phyloP scores from a whole-genome alignment of 2,888 invertebrate genomes.

The Rhingia campestris region DNA sequence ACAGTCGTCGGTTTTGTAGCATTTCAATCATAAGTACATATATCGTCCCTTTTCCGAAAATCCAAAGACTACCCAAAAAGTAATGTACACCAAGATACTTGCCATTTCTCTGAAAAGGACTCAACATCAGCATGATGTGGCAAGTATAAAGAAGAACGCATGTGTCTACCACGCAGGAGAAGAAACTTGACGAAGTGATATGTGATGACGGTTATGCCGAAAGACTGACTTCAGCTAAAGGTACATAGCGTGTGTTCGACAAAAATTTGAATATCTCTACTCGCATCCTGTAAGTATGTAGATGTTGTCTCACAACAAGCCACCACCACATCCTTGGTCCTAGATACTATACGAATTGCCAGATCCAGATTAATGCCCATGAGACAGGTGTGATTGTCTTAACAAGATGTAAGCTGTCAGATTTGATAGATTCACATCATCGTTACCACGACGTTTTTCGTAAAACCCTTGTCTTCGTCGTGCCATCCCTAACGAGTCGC shows the following conservation, averaged over 20 bases:
- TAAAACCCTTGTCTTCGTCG: slow-evolving; percentile 25
- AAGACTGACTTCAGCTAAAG: slow-evolving; percentile 55
- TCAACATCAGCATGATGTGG: not conserved
- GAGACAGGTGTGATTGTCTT: slow-evolving; percentile 74
- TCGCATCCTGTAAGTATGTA: slow-evolving; percentile 44
- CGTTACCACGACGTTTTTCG: slow-evolving; percentile 52
- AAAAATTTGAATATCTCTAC: slow-evolving; percentile 70
- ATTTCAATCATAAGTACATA: slow-evolving; percentile 47
- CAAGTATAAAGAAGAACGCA: slow-evolving; percentile 46
- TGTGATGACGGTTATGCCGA: slow-evolving; percentile 71
- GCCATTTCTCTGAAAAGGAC: slow-evolving; percentile 27
- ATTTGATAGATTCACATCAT: slow-evolving; percentile 74
- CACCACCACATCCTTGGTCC: slow-evolving; percentile 2
- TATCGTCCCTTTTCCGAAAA: not conserved
- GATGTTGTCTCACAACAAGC: slow-evolving; percentile 39
- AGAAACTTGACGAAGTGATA: slow-evolving; percentile 61
- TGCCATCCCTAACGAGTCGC: slow-evolving; percentile 12
- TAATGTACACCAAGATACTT: slow-evolving; percentile 34
- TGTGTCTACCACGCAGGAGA: slow-evolving; percentile 14
- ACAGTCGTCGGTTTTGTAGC: slow-evolving; percentile 33
- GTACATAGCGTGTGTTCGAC: slow-evolving; percentile 48
- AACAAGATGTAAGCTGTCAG: slow-evolving; percentile 74
- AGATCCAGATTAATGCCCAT: slow-evolving; percentile 74
- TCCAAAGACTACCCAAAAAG: not conserved
- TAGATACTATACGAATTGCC: slow-evolving; percentile 32